phyloP scores from a whole-genome alignment of 2,888 invertebrate genomes.

The Pseudeuparius sepicola region DNA sequence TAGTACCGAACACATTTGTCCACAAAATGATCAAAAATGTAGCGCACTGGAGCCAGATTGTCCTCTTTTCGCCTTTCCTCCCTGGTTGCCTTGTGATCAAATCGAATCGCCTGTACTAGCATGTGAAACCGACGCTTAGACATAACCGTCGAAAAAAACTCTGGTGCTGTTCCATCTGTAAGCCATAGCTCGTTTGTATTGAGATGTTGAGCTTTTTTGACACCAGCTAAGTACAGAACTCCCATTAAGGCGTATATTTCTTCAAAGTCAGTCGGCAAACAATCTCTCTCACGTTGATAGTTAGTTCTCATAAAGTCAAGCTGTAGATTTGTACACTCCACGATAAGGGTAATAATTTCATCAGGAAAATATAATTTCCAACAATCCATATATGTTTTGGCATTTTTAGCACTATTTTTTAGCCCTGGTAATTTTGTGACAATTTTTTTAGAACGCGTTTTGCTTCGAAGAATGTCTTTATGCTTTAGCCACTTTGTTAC shows the following conservation, averaged over 20 bases:
- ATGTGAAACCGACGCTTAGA: conserved; percentile 23
- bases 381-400: conserved; percentile 7
- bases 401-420: conserved; percentile 13
- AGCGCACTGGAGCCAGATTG: conserved; percentile 24
- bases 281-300: conserved; percentile 19
- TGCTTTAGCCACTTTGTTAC: conserved; percentile 2
- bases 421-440: conserved; percentile 14
- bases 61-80: conserved; percentile 20
- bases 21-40: conserved; percentile 26
- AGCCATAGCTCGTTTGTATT: conserved; percentile 24
- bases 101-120: conserved; percentile 21
- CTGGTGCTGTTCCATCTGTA: conserved; percentile 24
- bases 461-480: not conserved
- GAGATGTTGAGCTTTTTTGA: conserved; percentile 21
- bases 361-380: conserved; percentile 10
- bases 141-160: conserved; percentile 26
- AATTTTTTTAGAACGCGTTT: conserved; percentile 10
- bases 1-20: conserved; percentile 22
- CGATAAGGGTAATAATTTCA: conserved; percentile 20
- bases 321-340: conserved; percentile 19
- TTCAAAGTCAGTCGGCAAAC: conserved; percentile 16
- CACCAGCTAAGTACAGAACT: conserved; percentile 26
- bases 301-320: conserved; percentile 17
- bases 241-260: conserved; percentile 27
- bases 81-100: conserved; percentile 21